phyloP scores from a whole-genome alignment of 2,888 invertebrate genomes.

The Tipula confusa region DNA sequence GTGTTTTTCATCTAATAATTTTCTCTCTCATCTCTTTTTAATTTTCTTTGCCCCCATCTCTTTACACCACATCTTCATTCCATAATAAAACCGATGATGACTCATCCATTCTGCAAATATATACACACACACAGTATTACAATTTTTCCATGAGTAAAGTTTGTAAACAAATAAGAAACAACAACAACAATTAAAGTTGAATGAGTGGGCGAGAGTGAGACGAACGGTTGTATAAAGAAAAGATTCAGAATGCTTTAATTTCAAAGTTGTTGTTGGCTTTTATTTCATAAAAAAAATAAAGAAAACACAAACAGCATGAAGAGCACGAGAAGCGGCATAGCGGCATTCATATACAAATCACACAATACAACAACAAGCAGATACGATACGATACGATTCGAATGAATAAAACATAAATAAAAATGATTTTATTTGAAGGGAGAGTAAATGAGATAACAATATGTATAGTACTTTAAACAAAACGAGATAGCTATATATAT shows the following conservation, averaged over 20 bases:
- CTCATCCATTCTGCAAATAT: neutral
- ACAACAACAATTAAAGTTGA: neutral
- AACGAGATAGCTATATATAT: neutral
- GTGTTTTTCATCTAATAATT: neutral
- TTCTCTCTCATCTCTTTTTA: neutral
- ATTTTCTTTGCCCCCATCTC: neutral
- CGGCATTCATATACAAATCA: no score
- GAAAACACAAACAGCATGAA: neutral
- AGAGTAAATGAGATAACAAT: neutral
- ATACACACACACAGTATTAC: neutral
- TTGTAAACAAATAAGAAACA: neutral
- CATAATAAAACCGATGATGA: neutral
- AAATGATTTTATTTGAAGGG: neutral
- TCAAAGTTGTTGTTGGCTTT: neutral
- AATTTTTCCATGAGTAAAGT: neutral
- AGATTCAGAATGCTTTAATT: neutral
- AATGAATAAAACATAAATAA: neutral
- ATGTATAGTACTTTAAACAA: neutral
- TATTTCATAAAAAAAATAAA: neutral
- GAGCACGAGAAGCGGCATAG: neutral
- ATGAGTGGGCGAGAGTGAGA: slow-evolving; percentile 25
- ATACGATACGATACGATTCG: neutral
- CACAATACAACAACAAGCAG: neutral
- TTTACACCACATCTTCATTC: no score
- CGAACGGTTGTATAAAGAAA: neutral